Evolutionary conservation across 2,113 vertebrate species (phyloP), one percentile per base, ranked within the genome.

Genomic region (Sphaerodactylus townsendi): DNA sequence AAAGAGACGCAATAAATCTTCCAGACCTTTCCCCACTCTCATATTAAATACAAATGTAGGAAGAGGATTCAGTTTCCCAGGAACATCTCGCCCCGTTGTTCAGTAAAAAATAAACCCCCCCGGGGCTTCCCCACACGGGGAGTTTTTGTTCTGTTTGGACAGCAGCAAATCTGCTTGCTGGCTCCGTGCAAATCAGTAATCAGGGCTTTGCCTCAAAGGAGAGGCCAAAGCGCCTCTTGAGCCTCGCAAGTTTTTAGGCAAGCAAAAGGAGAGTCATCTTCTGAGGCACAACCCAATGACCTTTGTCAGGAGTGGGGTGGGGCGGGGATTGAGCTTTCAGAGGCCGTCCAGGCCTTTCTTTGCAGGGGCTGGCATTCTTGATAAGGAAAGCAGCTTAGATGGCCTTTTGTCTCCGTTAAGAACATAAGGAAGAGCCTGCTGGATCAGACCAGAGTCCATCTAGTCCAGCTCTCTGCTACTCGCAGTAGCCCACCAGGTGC

Each of bases 1-100:
- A 50, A 30, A 17, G 25, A 30, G n/a, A 19, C 81, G 39, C 2
- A 10, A 4, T 2, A 25, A n/a, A 23, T 19, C 25, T 8, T 23
- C 46, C 53, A n/a, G 59, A 28, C 1, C 53, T 81, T 23, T 19
- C 9, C 41, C 41, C 62, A 3, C 44, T 79, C 37, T 5, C 35
- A 1, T 44, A 44, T 69, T 0, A 0, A 23, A 70, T n/a, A 35
- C 44, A 0, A 0, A 0, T 25, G 1, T n/a, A 0, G 3, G 3
- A 37, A 39, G 25, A 9, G 66, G 46, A 0, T 5, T 10, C 2
- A 41, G 1, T 46, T 64, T 64, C 3, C 53, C 7, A 66, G 48
- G 8, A 9, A 56, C 4, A 1, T 35, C 87, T 80, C 46, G 46
- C 56, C 50, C 1, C 33, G 15, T 48, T 10, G 10, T 19, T 0